Conservation (phyloP, 2,888 invertebrate genomes). For the Lepidocyrtoides sp. region DNA sequence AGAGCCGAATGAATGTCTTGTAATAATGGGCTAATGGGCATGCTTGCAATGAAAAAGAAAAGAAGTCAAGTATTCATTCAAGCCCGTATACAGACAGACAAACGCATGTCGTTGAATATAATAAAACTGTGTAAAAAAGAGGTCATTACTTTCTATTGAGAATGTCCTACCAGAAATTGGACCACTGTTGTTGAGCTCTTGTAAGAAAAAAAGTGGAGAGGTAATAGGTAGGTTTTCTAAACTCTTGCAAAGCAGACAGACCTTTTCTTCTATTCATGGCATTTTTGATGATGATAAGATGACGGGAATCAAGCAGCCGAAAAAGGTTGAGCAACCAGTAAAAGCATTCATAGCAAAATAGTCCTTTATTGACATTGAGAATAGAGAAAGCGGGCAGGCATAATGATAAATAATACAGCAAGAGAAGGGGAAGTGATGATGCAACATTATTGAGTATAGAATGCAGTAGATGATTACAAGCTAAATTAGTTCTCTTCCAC, state of each 20-base stretch:
- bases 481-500: too few species aligned
- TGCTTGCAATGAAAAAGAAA: neutral
- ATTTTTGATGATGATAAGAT: neutral
- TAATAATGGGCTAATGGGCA: neutral
- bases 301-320: neutral
- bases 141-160: slow-evolving; percentile 33
- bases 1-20: neutral
- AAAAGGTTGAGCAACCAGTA: neutral
- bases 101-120: too few species aligned
- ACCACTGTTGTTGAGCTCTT: neutral
- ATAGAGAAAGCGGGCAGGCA: neutral
- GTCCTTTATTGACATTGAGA: too few species aligned
- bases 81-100: too few species aligned
- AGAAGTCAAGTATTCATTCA: too few species aligned
- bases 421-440: neutral
- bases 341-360: neutral
- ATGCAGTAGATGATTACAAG: neutral
- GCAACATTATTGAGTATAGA: neutral
- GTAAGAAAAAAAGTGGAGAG: neutral
- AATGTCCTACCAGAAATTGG: slow-evolving; percentile 1
- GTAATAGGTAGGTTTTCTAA: too few species aligned
- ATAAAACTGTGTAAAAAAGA: too few species aligned
- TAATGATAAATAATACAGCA: neutral
- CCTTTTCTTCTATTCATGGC: neutral
- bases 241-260: too few species aligned